Evolutionary conservation across 2,797 vertebrate genomes (phyloP).

Genomic region (Gorsachius magnificus): DNA sequence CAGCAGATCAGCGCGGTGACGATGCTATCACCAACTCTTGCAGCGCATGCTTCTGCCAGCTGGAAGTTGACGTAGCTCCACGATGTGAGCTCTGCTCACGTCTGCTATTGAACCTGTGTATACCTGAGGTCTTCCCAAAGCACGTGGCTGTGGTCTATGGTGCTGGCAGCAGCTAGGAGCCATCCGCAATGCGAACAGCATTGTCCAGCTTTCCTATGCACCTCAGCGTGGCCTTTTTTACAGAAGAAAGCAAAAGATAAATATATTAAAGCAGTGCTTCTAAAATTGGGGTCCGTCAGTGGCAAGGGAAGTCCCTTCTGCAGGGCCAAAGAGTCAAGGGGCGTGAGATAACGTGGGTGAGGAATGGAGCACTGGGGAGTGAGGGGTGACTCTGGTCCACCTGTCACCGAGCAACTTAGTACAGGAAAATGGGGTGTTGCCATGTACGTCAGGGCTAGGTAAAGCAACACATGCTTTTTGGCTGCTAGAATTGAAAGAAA

Average conservation of each 20-base stretch:
- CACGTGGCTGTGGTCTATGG: background rate
- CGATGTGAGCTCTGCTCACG: background rate
- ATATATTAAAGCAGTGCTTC: background rate
- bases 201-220: background rate
- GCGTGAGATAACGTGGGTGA: background rate
- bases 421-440: background rate
- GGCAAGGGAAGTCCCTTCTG: background rate
- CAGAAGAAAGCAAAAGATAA: background rate
- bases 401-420: background rate
- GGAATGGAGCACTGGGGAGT: background rate
- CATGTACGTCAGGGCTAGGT: too few relatives aligned
- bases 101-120: background rate
- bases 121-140: background rate
- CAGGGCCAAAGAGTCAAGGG: background rate
- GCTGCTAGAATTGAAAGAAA: background rate
- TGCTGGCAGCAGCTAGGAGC: background rate
- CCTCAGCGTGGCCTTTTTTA: background rate
- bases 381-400: background rate
- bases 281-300: background rate
- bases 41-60: background rate
- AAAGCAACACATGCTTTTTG: background rate
- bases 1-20: background rate
- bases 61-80: background rate
- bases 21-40: background rate
- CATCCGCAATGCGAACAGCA: background rate